A percentile compares a stretch with the other conserved stretches of the same genome.
phyloP scores from a whole-genome alignment of 2,797 vertebrate genomes.

The Manis crassicaudata region DNA sequence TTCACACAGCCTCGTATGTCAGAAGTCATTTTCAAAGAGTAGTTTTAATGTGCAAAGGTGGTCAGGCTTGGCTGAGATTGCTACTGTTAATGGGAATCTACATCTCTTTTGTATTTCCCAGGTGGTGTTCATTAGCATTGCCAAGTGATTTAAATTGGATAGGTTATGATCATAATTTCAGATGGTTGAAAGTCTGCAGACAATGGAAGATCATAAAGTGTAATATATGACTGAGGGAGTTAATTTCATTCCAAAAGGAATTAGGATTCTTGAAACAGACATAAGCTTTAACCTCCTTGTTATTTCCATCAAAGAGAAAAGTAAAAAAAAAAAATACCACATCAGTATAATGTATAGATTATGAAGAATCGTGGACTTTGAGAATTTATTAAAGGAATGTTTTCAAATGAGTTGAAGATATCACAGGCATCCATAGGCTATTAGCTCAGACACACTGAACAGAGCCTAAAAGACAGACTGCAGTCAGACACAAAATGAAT shows the following conservation, averaged over 20 bases:
- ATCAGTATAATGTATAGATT: not conserved
- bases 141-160: constrained; percentile 58
- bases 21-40: constrained; percentile 61
- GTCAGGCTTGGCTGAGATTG: not conserved
- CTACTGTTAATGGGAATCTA: not conserved
- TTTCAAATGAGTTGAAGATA: constrained; percentile 16
- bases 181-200: constrained; percentile 25
- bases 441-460: not conserved
- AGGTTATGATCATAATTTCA: constrained; percentile 56
- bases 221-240: constrained; percentile 5
- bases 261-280: constrained; percentile 33
- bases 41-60: constrained; percentile 9
- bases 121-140: constrained; percentile 45
- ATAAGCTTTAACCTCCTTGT: constrained; percentile 9
- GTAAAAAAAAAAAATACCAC: not conserved
- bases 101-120: constrained; percentile 23
- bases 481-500: not conserved
- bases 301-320: constrained; percentile 45
- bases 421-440: not conserved
- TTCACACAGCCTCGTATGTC: constrained; percentile 4
- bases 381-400: constrained; percentile 20
- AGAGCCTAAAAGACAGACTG: not conserved
- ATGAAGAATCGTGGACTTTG: constrained; percentile 24
- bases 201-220: constrained; percentile 48
- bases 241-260: constrained; percentile 52